Percentiles rank a stretch among this genome's conserved stretches.
Conservation (phyloP, 2,888 invertebrate genomes). For the Cerastoderma edule region DNA sequence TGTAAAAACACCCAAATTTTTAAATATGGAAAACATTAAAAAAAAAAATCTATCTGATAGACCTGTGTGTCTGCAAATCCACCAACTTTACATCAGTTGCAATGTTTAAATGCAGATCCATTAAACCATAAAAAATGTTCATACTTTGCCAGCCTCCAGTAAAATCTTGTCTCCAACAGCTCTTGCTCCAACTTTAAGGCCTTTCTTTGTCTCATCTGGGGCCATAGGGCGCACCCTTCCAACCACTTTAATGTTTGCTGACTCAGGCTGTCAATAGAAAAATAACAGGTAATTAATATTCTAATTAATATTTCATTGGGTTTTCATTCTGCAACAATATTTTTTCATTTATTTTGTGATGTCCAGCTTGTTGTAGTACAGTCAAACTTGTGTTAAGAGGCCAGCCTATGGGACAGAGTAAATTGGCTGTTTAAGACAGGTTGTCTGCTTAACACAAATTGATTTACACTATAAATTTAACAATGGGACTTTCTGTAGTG, state of each 20-base stretch:
- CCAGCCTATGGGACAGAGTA: background rate
- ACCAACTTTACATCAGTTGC: background rate
- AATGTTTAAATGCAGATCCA: background rate
- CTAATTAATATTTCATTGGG: background rate
- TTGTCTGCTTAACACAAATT: too few relatives aligned
- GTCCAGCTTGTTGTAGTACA: background rate
- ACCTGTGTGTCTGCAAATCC: background rate
- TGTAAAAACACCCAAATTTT: too few relatives aligned
- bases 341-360: background rate
- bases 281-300: background rate
- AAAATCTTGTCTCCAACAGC: constrained; percentile 73
- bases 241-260: constrained; percentile 70
- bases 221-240: constrained; percentile 74
- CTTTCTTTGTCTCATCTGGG: constrained; percentile 71
- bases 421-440: background rate
- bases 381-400: background rate
- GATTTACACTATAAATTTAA: too few relatives aligned
- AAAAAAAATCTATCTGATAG: background rate
- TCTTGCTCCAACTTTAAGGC: constrained; percentile 69
- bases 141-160: constrained; percentile 77
- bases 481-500: too few relatives aligned
- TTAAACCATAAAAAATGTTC: background rate
- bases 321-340: background rate
- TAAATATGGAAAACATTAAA: background rate
- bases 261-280: constrained; percentile 66